These are phyloP conservation scores for Mobula birostris DNA, from an alignment of 2,113 vertebrate species.

Conservation along the genomic window DNA sequence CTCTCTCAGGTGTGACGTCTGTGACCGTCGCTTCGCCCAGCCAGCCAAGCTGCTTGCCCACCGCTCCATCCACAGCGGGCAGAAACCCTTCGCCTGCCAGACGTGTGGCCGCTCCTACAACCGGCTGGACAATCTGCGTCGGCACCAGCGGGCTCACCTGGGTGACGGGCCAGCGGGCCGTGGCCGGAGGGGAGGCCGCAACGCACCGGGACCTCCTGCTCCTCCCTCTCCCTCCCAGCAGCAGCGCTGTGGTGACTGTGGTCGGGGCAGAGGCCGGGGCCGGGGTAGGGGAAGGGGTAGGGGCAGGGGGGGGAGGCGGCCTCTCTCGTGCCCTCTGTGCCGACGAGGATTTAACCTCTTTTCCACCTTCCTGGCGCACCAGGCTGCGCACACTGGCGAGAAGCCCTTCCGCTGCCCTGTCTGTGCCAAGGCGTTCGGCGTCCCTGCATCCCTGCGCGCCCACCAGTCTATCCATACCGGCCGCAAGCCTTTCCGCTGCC, in stretches of 20 bases:
- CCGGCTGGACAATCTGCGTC: slow-evolving; percentile 64
- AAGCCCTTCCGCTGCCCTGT: neutral
- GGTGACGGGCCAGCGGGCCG: slow-evolving; percentile 50
- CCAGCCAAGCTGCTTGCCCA: slow-evolving; percentile 40
- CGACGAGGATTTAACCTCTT: slow-evolving; percentile 20
- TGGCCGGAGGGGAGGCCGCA: too few relatives aligned
- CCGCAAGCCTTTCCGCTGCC: slow-evolving; percentile 64
- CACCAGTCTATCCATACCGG: slow-evolving; percentile 35
- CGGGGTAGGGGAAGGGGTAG: neutral
- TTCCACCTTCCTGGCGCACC: slow-evolving; percentile 26
- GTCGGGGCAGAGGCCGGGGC: neutral
- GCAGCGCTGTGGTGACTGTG: neutral
- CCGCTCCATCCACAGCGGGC: slow-evolving; percentile 56
- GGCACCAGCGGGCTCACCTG: slow-evolving; percentile 70
- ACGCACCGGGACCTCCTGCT: neutral
- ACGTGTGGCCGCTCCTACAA: slow-evolving; percentile 72
- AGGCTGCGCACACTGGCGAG: neutral
- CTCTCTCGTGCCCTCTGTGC: neutral
- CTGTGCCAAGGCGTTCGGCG: neutral
- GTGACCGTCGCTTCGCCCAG: neutral
- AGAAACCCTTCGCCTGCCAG: slow-evolving; percentile 64
- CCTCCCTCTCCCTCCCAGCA: too few relatives aligned
- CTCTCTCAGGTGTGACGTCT: neutral
- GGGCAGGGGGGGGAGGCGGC: neutral
- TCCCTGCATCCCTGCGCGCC: neutral